These are phyloP conservation scores for Rhinoderma darwinii DNA, from an alignment of 2,113 vertebrate species.

Conservation along the genomic window DNA sequence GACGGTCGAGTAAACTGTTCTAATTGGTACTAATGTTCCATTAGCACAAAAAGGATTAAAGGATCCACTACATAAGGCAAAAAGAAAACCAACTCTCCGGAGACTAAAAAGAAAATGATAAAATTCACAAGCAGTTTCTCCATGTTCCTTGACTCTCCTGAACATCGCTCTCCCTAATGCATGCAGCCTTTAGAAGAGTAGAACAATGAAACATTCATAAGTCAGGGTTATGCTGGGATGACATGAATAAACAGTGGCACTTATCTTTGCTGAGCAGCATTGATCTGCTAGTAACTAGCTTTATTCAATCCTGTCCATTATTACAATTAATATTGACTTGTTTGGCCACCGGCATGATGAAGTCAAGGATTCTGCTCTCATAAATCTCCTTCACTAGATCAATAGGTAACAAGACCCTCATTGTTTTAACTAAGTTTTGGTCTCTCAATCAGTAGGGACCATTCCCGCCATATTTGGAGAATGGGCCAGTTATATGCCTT, in stretches of 20 bases:
- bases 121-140: conserved; percentile 50
- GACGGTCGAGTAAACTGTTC: conserved; percentile 41
- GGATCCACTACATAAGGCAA: conserved; percentile 33
- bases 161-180: conserved; percentile 54
- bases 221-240: conserved; percentile 58
- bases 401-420: conserved; percentile 57
- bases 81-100: conserved; percentile 25
- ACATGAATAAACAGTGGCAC: conserved; percentile 60
- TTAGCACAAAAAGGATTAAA: conserved; percentile 44
- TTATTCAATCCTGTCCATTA: conserved; percentile 59
- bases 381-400: conserved; percentile 53
- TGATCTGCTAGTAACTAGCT: conserved; percentile 59
- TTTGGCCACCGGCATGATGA: conserved; percentile 46
- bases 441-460: conserved; percentile 21
- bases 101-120: conserved; percentile 38
- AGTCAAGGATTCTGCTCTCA: conserved; percentile 44
- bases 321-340: conserved; percentile 60
- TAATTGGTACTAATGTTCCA: conserved; percentile 50
- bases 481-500: background rate
- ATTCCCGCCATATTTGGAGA: background rate
- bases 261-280: conserved; percentile 56
- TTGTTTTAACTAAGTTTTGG: conserved; percentile 42
- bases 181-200: conserved; percentile 52
- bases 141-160: conserved; percentile 37
- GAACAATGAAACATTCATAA: conserved; percentile 56